Evolutionary conservation across 2,113 vertebrate species (phyloP).

Genomic region (Alaudala cheleensis): DNA sequence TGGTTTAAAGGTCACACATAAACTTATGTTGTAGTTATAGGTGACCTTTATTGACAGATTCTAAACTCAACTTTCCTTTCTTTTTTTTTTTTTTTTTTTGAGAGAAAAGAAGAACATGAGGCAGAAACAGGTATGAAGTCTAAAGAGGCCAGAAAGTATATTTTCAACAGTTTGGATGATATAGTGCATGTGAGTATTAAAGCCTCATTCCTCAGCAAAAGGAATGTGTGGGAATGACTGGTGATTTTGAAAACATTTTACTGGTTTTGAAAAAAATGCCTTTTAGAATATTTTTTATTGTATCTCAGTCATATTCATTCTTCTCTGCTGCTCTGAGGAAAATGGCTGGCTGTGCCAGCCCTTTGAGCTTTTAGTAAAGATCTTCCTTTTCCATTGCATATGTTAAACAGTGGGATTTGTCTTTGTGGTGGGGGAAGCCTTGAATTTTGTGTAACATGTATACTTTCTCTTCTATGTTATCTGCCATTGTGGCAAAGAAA

Average conservation of each 20-base stretch:
- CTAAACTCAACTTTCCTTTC: conserved; percentile 7
- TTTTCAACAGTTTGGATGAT: conserved; percentile 99
- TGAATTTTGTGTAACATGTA: neutral
- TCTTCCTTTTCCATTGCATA: neutral
- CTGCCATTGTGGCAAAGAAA: neutral
- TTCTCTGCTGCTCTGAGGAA: neutral
- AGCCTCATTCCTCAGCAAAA: neutral
- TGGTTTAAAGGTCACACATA: neutral
- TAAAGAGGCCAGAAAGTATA: conserved; percentile 99
- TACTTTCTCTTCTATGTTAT: neutral
- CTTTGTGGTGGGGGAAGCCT: neutral
- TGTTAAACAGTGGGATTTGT: neutral
- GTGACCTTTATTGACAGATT: neutral
- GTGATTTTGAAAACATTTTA: neutral
- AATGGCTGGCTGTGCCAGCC: neutral
- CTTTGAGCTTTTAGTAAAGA: neutral
- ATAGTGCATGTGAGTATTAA: conserved; percentile 90
- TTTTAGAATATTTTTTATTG: neutral
- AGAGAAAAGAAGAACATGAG: conserved; percentile 97
- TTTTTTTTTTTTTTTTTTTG: neutral
- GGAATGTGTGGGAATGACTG: neutral
- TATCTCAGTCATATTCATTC: neutral
- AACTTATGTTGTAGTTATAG: neutral
- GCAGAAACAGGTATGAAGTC: conserved; percentile 98
- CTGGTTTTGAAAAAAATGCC: neutral